phyloP scores from a whole-genome alignment of 2,888 invertebrate species.

The Euproctis similis region DNA sequence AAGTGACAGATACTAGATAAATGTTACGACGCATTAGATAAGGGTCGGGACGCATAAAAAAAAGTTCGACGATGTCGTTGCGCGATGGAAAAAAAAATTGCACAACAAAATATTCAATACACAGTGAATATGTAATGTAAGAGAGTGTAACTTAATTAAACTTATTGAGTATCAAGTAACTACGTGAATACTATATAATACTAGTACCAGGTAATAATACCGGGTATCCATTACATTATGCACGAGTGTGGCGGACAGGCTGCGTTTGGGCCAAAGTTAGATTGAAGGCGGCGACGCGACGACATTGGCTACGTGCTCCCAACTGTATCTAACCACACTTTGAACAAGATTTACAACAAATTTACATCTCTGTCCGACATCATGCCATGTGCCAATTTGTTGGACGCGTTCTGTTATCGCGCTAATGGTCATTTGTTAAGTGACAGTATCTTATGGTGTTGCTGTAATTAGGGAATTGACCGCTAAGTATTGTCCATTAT shows the following conservation, averaged over 20 bases:
- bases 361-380: conserved; percentile 30
- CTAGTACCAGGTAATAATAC: no score
- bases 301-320: conserved; percentile 70
- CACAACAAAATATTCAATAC: conserved; percentile 15
- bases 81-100: no score
- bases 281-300: conserved; percentile 68
- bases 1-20: conserved; percentile 74
- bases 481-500: no score
- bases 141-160: no score
- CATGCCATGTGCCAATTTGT: conserved; percentile 19
- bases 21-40: conserved; percentile 67
- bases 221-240: conserved; percentile 65
- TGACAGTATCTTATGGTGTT: no score
- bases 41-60: conserved; percentile 52
- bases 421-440: no score
- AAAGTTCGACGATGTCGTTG: conserved; percentile 37
- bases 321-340: conserved; percentile 60
- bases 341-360: conserved; percentile 61
- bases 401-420: no score
- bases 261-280: conserved; percentile 62
- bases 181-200: conserved; percentile 53
- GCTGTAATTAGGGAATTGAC: no score
- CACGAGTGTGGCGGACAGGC: conserved; percentile 61
- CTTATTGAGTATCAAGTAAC: conserved; percentile 56
- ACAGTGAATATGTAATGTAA: no score